Percentiles rank a stretch among this genome's conserved stretches.
phyloP scores from a whole-genome alignment of 2,888 invertebrate species.

The Pyrocoelia pectoralis region DNA sequence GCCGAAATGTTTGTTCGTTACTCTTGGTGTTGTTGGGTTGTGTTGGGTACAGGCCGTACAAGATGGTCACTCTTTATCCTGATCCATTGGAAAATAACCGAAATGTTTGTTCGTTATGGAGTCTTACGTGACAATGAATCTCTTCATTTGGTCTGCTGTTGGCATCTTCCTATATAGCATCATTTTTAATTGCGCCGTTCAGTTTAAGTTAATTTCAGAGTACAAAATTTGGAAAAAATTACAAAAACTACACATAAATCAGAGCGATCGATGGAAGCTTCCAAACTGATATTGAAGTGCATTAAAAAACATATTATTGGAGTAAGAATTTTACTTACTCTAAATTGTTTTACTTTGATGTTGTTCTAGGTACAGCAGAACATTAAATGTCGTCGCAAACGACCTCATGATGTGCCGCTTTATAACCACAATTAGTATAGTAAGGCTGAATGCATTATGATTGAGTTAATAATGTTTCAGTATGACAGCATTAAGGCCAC shows the following conservation, averaged over 20 bases:
- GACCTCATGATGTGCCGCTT: not conserved
- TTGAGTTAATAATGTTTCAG: too few species aligned
- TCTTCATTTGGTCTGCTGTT: not conserved
- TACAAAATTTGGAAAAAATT: not conserved
- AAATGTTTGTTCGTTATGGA: not conserved
- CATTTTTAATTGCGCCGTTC: not conserved
- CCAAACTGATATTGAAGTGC: not conserved
- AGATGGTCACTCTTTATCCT: not conserved
- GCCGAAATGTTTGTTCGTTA: not conserved
- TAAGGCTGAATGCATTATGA: not conserved
- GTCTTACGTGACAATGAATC: not conserved
- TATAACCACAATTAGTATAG: not conserved
- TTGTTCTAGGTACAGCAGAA: not conserved
- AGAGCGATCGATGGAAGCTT: not conserved
- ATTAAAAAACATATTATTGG: not conserved
- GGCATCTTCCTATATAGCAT: not conserved
- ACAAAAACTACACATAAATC: not conserved
- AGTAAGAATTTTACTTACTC: not conserved
- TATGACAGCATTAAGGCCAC: too few species aligned
- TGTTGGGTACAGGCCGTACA: not conserved
- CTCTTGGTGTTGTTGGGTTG: not conserved
- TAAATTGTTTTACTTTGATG: not conserved
- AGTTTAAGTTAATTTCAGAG: not conserved
- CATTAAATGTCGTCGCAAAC: not conserved
- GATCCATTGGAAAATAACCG: not conserved